Percentiles rank a stretch among this genome's conserved stretches.
These are phyloP conservation scores for Amphiprion percula DNA, from an alignment of 2,113 vertebrate species.

Conservation along the genomic window DNA sequence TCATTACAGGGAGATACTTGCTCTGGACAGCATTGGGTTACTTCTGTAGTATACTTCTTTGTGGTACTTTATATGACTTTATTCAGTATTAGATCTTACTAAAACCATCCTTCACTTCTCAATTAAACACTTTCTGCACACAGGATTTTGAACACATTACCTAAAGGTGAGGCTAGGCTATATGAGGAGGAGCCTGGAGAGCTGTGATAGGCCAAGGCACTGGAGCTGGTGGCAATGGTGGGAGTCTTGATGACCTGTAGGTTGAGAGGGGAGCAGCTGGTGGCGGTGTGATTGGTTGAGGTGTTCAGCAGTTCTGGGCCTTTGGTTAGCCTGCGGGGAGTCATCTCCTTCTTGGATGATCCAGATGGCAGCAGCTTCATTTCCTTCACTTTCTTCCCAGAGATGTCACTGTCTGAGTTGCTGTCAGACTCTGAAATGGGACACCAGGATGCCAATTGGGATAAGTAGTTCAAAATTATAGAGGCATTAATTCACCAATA, in stretches of 20 bases:
- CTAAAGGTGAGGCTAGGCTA: slow-evolving; percentile 89
- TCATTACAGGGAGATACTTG: slow-evolving; percentile 27
- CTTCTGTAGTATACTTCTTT: background rate
- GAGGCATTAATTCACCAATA: slow-evolving; percentile 15
- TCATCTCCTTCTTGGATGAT: slow-evolving; percentile 91
- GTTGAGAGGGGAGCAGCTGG: slow-evolving; percentile 92
- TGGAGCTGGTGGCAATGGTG: slow-evolving; percentile 90
- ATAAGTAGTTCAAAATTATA: background rate
- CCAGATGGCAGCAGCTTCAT: slow-evolving; percentile 89
- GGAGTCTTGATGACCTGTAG: slow-evolving; percentile 93
- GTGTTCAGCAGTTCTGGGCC: slow-evolving; percentile 85
- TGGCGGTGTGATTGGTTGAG: slow-evolving; percentile 84
- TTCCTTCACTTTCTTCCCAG: slow-evolving; percentile 90
- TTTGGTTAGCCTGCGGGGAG: slow-evolving; percentile 89
- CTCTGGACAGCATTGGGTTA: background rate
- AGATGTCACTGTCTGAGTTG: slow-evolving; percentile 96
- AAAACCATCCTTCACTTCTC: background rate
- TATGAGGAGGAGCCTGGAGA: slow-evolving; percentile 90
- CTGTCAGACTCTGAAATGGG: slow-evolving; percentile 92
- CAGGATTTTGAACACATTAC: slow-evolving; percentile 71
- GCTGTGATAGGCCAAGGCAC: slow-evolving; percentile 92
- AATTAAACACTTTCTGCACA: background rate
- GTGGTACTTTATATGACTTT: background rate
- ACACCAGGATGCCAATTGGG: background rate
- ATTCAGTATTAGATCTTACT: background rate